phyloP scores from a whole-genome alignment of 2,113 vertebrate genomes.

The Pseudorhombus dupliciocellatus region DNA sequence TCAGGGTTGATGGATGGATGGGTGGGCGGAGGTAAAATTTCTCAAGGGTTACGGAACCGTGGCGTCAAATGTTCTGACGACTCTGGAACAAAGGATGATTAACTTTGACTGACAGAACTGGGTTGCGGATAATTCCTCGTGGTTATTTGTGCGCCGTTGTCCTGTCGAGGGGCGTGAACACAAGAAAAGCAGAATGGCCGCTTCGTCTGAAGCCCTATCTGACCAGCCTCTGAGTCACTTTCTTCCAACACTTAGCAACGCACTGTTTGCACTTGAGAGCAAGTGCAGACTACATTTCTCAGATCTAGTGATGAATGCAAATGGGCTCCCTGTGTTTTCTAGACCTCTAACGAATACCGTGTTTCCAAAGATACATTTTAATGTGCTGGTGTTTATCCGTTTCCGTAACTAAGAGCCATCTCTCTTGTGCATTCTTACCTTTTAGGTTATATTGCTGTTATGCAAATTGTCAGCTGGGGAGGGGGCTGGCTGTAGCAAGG shows the following conservation, averaged over 20 bases:
- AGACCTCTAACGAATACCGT: not conserved
- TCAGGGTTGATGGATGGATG: not conserved
- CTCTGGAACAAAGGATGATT: conserved; percentile 1
- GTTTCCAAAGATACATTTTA: not conserved
- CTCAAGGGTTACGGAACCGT: not conserved
- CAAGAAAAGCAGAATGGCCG: not conserved
- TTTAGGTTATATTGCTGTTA: not conserved
- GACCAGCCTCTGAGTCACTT: conserved; percentile 1
- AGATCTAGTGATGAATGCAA: not conserved
- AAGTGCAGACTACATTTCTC: not conserved
- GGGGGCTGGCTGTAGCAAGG: not conserved
- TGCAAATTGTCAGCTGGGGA: not conserved
- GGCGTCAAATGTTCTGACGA: not conserved
- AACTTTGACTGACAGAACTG: conserved; percentile 37
- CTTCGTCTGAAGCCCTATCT: conserved; percentile 3
- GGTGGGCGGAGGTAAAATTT: not conserved
- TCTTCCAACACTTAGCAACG: not conserved
- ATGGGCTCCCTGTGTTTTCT: not conserved
- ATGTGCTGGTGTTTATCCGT: not conserved
- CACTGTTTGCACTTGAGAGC: not conserved
- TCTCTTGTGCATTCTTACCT: not conserved
- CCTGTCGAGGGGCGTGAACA: conserved; percentile 8
- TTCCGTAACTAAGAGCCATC: not conserved
- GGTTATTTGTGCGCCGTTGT: conserved; percentile 31
- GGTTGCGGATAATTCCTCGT: conserved; percentile 17